Evolutionary conservation across 2,888 invertebrate genomes (phyloP).

Genomic region (Notodonta ziczac): DNA sequence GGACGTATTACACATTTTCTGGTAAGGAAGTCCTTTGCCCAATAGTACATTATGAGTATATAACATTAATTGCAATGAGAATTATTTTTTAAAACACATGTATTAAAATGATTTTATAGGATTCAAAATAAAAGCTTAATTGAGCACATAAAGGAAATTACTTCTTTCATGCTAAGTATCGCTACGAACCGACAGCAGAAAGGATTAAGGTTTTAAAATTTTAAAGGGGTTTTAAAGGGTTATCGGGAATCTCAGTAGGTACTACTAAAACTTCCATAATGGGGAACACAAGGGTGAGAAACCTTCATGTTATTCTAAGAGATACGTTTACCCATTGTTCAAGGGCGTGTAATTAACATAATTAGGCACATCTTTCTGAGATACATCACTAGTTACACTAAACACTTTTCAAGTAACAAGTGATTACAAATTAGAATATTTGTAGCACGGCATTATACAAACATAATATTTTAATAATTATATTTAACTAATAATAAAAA

Average conservation of each 20-base stretch:
- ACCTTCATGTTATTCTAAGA: slow-evolving; percentile 36
- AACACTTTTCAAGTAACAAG: slow-evolving; percentile 53
- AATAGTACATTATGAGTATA: too few species aligned
- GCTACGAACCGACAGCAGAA: neutral
- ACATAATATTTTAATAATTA: slow-evolving; percentile 39
- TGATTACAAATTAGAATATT: slow-evolving; percentile 35
- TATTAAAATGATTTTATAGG: too few species aligned
- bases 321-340: slow-evolving; percentile 46
- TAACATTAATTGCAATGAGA: too few species aligned
- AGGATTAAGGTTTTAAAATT: neutral
- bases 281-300: slow-evolving; percentile 29
- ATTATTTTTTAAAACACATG: too few species aligned
- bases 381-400: slow-evolving; percentile 47
- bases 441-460: slow-evolving; percentile 34
- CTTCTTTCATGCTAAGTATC: neutral
- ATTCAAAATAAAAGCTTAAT: too few species aligned
- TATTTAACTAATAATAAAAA: slow-evolving; percentile 31
- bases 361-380: slow-evolving; percentile 15
- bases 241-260: slow-evolving; percentile 1
- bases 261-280: slow-evolving; percentile 18
- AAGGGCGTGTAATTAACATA: slow-evolving; percentile 32
- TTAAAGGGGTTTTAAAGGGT: neutral
- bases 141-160: too few species aligned
- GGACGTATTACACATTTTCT: too few species aligned
- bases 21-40: too few species aligned